Conservation (phyloP, 2,888 invertebrate species). For the Drosophila gaucha region DNA sequence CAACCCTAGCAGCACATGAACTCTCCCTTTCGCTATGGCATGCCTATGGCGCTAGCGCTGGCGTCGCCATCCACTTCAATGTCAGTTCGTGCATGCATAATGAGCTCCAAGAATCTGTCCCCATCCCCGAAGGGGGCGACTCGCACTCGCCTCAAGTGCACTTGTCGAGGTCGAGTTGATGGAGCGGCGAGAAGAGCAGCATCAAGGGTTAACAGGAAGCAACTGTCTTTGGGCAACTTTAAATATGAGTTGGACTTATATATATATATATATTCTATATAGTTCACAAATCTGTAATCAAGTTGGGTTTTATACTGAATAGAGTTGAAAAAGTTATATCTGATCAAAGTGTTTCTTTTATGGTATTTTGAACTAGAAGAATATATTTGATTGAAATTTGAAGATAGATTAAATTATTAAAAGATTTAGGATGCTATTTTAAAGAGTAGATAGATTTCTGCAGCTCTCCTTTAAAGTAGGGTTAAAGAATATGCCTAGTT, state of each 20-base stretch:
- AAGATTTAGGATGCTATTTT: not conserved
- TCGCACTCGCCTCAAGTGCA: conserved; percentile 70
- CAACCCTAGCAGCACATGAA: conserved; percentile 67
- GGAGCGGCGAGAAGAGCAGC: not conserved
- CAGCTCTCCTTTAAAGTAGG: too few relatives aligned
- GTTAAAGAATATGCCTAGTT: too few relatives aligned
- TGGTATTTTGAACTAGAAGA: too few relatives aligned
- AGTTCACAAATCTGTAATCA: not conserved
- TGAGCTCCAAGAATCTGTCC: conserved; percentile 52
- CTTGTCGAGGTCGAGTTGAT: conserved; percentile 36
- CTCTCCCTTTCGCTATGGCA: conserved; percentile 18
- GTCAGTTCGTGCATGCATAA: conserved; percentile 77
- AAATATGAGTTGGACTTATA: conserved; percentile 33
- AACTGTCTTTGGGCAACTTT: conserved; percentile 58
- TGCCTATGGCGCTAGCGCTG: conserved; percentile 23
- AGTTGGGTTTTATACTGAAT: not conserved
- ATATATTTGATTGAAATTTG: not conserved
- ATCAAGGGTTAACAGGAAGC: conserved; percentile 52
- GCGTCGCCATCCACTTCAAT: conserved; percentile 69
- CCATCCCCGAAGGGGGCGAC: not conserved
- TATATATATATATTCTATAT: not conserved
- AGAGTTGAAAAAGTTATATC: too few relatives aligned
- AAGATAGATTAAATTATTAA: not conserved
- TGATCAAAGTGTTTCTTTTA: too few relatives aligned
- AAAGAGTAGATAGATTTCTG: too few relatives aligned